These are phyloP conservation scores for Amblyjoppa fuscipennis DNA, from an alignment of 2,888 invertebrate species.

Conservation along the genomic window DNA sequence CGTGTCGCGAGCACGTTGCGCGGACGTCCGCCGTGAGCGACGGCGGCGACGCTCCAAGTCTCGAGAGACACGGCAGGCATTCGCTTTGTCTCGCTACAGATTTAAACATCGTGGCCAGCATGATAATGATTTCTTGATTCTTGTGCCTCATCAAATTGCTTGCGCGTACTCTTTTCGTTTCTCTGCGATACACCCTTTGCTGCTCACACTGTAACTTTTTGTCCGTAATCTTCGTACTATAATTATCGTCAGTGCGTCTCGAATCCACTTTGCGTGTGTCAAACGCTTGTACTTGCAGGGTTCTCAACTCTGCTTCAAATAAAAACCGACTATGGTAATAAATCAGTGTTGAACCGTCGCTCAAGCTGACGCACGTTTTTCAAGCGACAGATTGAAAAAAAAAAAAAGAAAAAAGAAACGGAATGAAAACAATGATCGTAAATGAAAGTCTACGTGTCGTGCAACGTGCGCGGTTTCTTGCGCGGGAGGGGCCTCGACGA, in stretches of 20 bases:
- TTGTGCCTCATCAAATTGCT: neutral
- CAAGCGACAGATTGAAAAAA: neutral
- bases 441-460: constrained; percentile 22
- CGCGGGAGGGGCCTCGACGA: neutral
- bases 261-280: neutral
- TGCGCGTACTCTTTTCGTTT: too few species aligned
- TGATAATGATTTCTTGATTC: neutral
- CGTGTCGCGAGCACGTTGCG: neutral
- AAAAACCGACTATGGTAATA: too few species aligned
- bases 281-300: too few species aligned
- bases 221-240: too few species aligned
- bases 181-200: too few species aligned
- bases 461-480: constrained; percentile 36
- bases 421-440: neutral
- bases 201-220: too few species aligned
- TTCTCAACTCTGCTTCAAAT: too few species aligned
- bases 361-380: neutral
- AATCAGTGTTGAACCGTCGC: too few species aligned
- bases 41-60: neutral
- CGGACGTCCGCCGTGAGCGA: neutral
- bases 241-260: too few species aligned
- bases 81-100: neutral
- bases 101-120: neutral
- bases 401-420: neutral
- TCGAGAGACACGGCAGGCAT: neutral